phyloP scores from a whole-genome alignment of 2,888 invertebrate genomes.

The Digitonthophagus gazella region DNA sequence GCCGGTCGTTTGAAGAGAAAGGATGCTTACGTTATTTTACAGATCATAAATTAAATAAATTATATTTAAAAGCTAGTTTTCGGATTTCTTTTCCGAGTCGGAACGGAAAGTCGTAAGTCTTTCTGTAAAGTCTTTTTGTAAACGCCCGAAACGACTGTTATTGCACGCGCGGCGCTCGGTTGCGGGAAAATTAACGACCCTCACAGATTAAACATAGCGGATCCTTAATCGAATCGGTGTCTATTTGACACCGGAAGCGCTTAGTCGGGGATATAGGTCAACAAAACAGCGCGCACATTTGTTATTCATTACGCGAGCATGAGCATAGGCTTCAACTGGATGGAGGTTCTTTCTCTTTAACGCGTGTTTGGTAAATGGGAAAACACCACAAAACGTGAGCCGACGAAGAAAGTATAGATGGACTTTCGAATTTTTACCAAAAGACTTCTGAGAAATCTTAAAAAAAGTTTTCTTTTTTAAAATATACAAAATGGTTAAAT shows the following conservation, averaged over 20 bases:
- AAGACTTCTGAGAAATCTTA: neutral
- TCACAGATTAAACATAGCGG: conserved; percentile 7
- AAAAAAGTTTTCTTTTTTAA: neutral
- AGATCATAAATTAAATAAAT: neutral
- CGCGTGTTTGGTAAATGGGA: neutral
- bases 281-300: conserved; percentile 35
- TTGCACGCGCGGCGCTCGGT: neutral
- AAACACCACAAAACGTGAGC: neutral
- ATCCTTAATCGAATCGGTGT: conserved; percentile 16
- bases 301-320: conserved; percentile 27
- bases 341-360: conserved; percentile 1
- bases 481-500: too few relatives aligned
- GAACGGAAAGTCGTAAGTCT: neutral
- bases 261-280: conserved; percentile 35
- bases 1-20: neutral
- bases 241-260: conserved; percentile 33
- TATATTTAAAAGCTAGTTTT: neutral
- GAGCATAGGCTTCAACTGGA: conserved; percentile 1
- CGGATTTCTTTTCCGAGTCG: neutral
- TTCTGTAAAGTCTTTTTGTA: too few relatives aligned
- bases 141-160: neutral
- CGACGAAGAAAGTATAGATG: neutral
- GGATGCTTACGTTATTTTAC: neutral
- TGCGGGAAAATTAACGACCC: neutral
- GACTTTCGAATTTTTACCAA: neutral